Evolutionary conservation across 2,113 vertebrate species (phyloP).

Genomic region (Gnathonemus longibarbis): DNA sequence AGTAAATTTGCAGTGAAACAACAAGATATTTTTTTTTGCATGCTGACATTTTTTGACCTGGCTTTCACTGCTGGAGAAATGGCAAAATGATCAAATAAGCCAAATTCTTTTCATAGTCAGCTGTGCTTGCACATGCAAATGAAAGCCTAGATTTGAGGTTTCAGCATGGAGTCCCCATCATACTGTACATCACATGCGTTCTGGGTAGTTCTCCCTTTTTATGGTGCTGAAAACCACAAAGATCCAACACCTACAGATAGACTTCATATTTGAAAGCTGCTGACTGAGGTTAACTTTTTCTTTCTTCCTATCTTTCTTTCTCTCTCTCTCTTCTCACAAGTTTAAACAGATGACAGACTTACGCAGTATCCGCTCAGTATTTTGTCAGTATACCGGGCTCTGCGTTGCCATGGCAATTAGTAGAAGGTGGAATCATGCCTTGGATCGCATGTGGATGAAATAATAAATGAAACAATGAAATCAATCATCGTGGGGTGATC

Average conservation of each 20-base stretch:
- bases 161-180: not conserved
- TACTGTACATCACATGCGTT: not conserved
- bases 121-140: not conserved
- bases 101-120: not conserved
- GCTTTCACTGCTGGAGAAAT: not conserved
- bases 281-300: not conserved
- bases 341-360: not conserved
- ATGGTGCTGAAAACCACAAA: not conserved
- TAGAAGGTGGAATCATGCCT: slow-evolving; percentile 30
- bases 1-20: not conserved
- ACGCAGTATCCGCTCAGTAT: slow-evolving; percentile 26
- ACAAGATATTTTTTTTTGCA: not conserved
- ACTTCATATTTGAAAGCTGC: not conserved
- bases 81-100: not conserved
- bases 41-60: not conserved
- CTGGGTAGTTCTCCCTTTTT: not conserved
- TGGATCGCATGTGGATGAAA: slow-evolving; percentile 26
- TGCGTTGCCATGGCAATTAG: slow-evolving; percentile 38
- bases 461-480: slow-evolving; percentile 21
- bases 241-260: not conserved
- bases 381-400: slow-evolving; percentile 41
- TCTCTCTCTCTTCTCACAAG: not conserved
- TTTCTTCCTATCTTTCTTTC: not conserved
- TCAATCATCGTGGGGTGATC: not conserved
- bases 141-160: not conserved